Percentiles rank a stretch among this genome's conserved stretches.
phyloP scores from a whole-genome alignment of 1,140 invertebrate species.

The Aphidius ervi region DNA sequence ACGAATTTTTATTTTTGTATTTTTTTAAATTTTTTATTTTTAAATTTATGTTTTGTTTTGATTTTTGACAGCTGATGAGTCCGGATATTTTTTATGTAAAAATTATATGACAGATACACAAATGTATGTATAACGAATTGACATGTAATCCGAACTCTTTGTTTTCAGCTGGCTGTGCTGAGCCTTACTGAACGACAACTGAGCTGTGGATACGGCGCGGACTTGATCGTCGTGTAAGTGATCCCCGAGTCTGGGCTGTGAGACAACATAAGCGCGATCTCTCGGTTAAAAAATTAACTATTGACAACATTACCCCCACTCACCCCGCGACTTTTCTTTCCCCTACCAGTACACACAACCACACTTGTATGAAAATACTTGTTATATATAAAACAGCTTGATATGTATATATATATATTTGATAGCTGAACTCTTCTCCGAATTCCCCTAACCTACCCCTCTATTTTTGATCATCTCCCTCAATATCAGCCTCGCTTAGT shows the following conservation, averaged over 20 bases:
- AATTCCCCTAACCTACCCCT: not conserved
- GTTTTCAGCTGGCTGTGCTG: slow-evolving; percentile 49
- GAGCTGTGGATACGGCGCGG: slow-evolving; percentile 46
- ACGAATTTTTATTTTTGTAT: no score
- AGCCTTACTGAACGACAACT: slow-evolving; percentile 53
- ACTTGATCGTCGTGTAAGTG: slow-evolving; percentile 23
- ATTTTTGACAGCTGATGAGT: not conserved
- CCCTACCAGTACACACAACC: slow-evolving; percentile 4
- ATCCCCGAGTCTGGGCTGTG: slow-evolving; percentile 31
- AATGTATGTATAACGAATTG: slow-evolving; percentile 15
- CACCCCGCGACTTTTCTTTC: slow-evolving; percentile 12
- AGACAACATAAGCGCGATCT: slow-evolving; percentile 47
- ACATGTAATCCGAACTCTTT: slow-evolving; percentile 33
- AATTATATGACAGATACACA: slow-evolving; percentile 12
- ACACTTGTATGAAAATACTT: slow-evolving; percentile 3
- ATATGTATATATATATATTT: not conserved
- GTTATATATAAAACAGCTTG: not conserved
- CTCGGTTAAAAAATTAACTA: slow-evolving; percentile 40
- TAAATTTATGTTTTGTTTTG: no score
- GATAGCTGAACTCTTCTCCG: not conserved
- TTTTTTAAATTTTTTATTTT: no score
- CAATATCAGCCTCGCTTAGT: no score
- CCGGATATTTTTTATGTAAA: no score
- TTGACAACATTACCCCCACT: slow-evolving; percentile 30
- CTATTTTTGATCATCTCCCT: not conserved